Evolutionary conservation across 2,888 invertebrate species (phyloP).

Genomic region (Brenthis daphne): DNA sequence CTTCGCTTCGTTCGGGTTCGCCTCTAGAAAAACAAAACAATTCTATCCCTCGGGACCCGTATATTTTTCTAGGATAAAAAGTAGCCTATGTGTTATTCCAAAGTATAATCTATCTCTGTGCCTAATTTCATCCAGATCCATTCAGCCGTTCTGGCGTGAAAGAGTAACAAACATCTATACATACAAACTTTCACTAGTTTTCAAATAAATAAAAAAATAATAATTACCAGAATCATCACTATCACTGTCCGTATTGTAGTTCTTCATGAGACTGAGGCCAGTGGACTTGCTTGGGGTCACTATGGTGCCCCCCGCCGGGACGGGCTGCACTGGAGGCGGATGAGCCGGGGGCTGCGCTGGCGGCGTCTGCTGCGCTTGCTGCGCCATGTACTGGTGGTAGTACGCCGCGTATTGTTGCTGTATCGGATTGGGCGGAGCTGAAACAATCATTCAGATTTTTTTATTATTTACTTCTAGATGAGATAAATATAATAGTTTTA

Average conservation of each 20-base stretch:
- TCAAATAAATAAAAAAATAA: background rate
- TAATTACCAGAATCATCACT: constrained; percentile 62
- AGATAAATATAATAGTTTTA: no score
- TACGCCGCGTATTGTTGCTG: constrained; percentile 55
- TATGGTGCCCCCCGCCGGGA: constrained; percentile 22
- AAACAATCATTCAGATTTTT: background rate
- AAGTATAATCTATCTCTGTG: no score
- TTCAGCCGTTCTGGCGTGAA: no score
- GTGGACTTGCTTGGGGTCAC: constrained; percentile 55
- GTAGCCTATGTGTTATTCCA: no score
- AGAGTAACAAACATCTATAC: no score
- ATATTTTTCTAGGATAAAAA: no score
- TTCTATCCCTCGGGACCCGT: no score
- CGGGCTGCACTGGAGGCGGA: constrained; percentile 35
- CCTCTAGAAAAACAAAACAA: no score
- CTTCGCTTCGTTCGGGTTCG: no score
- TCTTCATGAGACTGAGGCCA: constrained; percentile 80
- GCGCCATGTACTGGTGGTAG: constrained; percentile 53
- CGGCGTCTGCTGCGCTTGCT: constrained; percentile 29
- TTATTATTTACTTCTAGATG: background rate
- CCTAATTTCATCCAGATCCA: no score
- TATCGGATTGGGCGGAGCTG: constrained; percentile 30
- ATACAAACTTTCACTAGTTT: background rate
- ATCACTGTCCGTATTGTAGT: constrained; percentile 81
- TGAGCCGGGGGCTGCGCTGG: constrained; percentile 37